Evolutionary conservation across 1,140 invertebrate genomes (phyloP).

Genomic region (Pseudomyrmex cubaensis): DNA sequence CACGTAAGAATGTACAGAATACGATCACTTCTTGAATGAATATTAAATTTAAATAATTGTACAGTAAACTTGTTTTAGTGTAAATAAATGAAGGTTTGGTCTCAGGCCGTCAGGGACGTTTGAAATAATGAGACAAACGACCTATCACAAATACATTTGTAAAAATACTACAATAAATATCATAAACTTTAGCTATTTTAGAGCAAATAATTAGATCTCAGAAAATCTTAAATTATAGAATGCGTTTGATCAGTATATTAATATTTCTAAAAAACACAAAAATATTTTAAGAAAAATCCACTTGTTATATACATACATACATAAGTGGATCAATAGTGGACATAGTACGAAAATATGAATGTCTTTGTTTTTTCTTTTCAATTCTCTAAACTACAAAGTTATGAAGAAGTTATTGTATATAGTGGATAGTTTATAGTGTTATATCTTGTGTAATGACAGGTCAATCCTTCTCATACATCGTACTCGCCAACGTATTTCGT

Average conservation of each 20-base stretch:
- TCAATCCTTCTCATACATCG: slow-evolving; percentile 27
- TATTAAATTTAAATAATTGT: slow-evolving; percentile 11
- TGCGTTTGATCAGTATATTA: neutral
- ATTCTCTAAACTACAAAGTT: no score
- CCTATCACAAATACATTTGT: slow-evolving; percentile 16
- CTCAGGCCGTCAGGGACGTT: slow-evolving; percentile 46
- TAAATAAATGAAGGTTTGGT: slow-evolving; percentile 37
- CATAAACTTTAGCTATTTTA: neutral
- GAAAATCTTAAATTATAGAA: slow-evolving; percentile 7
- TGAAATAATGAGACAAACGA: slow-evolving; percentile 17
- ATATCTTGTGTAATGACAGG: neutral
- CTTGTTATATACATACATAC: neutral
- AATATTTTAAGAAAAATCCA: neutral
- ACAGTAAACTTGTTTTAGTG: slow-evolving; percentile 19
- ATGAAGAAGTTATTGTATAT: neutral
- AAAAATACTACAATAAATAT: neutral
- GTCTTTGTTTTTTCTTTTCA: no score
- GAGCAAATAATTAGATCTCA: no score
- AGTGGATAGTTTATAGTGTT: neutral
- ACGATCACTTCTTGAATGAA: neutral
- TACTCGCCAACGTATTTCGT: slow-evolving; percentile 44
- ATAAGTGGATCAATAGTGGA: no score
- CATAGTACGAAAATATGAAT: no score
- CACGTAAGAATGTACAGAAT: neutral
- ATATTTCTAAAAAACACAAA: slow-evolving; percentile 7